Conservation (phyloP, 2,113 vertebrate species). For the Chascanopsetta lugubris region DNA sequence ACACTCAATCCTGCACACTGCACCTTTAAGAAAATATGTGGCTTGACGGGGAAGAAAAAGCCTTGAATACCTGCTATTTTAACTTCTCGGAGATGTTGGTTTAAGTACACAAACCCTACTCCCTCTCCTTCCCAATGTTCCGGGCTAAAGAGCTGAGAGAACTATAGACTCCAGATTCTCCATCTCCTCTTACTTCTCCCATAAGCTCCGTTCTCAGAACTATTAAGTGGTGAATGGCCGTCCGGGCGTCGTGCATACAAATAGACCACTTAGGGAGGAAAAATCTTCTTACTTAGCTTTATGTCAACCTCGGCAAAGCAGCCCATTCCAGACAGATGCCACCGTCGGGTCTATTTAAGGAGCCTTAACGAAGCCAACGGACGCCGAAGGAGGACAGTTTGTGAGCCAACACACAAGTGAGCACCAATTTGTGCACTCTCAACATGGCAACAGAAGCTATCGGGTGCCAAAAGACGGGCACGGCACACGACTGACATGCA, state of each 20-base stretch:
- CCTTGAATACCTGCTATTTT: neutral
- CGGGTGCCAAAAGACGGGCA: slow-evolving; percentile 54
- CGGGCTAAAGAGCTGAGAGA: slow-evolving; percentile 6
- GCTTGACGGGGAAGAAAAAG: too few relatives aligned
- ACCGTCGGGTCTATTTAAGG: slow-evolving; percentile 59
- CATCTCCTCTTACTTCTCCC: slow-evolving; percentile 25
- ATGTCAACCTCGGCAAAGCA: slow-evolving; percentile 42
- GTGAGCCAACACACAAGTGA: slow-evolving; percentile 46
- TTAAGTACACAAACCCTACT: neutral
- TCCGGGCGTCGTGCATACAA: slow-evolving; percentile 29
- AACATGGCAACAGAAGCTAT: slow-evolving; percentile 57
- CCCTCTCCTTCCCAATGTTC: slow-evolving; percentile 18
- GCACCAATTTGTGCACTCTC: slow-evolving; percentile 58
- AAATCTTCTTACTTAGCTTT: slow-evolving; percentile 36
- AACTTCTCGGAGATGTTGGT: neutral
- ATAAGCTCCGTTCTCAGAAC: slow-evolving; percentile 24
- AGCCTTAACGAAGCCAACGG: slow-evolving; percentile 46
- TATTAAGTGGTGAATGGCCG: slow-evolving; percentile 28
- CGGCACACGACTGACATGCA: slow-evolving; percentile 53
- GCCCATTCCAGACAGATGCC: slow-evolving; percentile 44
- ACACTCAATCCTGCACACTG: too few relatives aligned
- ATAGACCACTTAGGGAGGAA: slow-evolving; percentile 29
- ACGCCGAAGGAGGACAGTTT: slow-evolving; percentile 46
- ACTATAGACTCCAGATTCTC: slow-evolving; percentile 8
- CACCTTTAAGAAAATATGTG: too few relatives aligned